Base-by-base conservation (phyloP, 1,140 invertebrate species). In the Venturia canescens region DNA sequence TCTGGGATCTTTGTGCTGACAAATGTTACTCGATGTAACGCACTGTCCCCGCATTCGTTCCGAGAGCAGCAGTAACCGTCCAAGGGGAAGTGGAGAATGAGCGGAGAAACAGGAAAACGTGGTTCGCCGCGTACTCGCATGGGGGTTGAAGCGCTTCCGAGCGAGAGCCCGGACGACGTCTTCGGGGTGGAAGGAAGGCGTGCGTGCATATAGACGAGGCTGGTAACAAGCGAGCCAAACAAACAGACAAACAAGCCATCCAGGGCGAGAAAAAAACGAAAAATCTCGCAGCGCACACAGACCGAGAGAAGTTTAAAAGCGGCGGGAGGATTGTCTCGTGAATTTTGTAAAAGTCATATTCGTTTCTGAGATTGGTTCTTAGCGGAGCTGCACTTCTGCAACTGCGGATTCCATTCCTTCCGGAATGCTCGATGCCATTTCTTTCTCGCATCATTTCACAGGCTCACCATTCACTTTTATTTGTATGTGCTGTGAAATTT, bases 261-360 rank as follows among this genome's bases (percentile, higher is more conserved):
- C 83, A 84, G 80, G 76, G 78, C 26, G 29, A 53, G 50, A 60
- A 26, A 60, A 34, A 60, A 44, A 53, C 23, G 44, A 29, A 21
- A n/a, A 60, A 60, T 16, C n/a, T 38, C 0, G 16, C 21, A 26
- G 4, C 16, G 31, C 18, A 48, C 34, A 74, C 29, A 57, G 71
- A 74, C 23, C 21, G 48, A 53, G 71, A 74, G 71, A 74, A 16
- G 15, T 74, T 57, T 38, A 74, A 74, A 74, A 74, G 71, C 80
- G 60, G 75, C 84, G 84, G n/a, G n/a, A 81, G 86, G 80, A 88
- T 87, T 84, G 83, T 85, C 83, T 83, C 79, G 83, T 90, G 87
- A 89, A 90, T 89, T 89, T 90, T 89, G 84, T 87, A 89, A 81
- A 78, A 88, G 86, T 84, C 85, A 90, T 88, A 90, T 90, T 90